Base-by-base conservation (phyloP, 2,113 vertebrate species). In the Pelecanus crispus region DNA sequence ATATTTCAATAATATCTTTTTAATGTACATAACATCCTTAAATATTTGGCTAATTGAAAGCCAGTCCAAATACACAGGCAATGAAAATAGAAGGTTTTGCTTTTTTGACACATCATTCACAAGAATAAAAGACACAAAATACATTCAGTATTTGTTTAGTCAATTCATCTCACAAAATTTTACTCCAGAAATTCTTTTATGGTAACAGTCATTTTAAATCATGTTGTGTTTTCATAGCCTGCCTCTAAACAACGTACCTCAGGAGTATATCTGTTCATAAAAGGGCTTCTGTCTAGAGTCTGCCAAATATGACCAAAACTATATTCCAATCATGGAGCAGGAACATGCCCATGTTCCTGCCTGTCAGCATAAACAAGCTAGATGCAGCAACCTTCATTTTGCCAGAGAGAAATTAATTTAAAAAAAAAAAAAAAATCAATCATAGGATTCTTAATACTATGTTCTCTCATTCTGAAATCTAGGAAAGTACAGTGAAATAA, bases 211-310 rank as follows among this genome's bases (percentile, higher is more conserved):
- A 66, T 65, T 89, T 70, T 34, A 95, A 55, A 75, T 16, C 1
- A 7, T 32, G 61, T 3, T 44, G 5, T 31, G 28, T 77, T 92
- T 87, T 63, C 49, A 67, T 61, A 77, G 17, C 9, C 26, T 81
- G 9, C 12, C 10, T 58, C 24, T 59, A 24, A 15, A 36, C 52
- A 52, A 38, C 7, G 4, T 49, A 44, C 2, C 3, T 59, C 25
- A 65, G 29, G 32, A 78, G 28, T 19, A 25, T 4, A 24, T n/a
- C 20, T 62, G 4, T 25, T 58, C 0, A 0, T 80, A 13, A 58
- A 72, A 67, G 24, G 6, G 5, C 8, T 81, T 84, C 53, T 62
- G 17, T 21, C 42, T 58, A 36, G 5, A n/a, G 28, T 9, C 31
- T 34, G 13, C 2, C 38, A 80, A 70, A 42, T 28, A 24, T 34